Evolutionary conservation across 2,888 invertebrate genomes (phyloP), one percentile per base, ranked within the genome.

Genomic region (Lasioglossum malachurum): DNA sequence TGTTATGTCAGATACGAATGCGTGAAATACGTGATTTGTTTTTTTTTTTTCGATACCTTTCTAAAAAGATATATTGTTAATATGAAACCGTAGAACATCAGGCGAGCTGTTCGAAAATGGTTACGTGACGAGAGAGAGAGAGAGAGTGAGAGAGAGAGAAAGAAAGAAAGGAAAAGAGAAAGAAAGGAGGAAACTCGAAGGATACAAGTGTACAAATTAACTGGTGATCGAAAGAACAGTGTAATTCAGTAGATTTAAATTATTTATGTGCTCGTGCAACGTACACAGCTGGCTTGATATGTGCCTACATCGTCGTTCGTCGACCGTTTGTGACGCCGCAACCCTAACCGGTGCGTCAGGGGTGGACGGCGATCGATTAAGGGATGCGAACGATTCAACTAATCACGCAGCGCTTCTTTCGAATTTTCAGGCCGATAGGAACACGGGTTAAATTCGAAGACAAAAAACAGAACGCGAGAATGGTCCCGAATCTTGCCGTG

Each of bases 21-120:
- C 88, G 80, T 82, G 4, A 77, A 86, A 88, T 89, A 84, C 86
- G 79, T 88, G 89, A 90, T 91, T 91, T 88, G 90, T 90, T 86
- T 88, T 35, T 31, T 86, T 88, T 35, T 31, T 83, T 86, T 71
- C 44, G 38, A 69, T 23, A 82, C 73, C 27, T 35, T 64, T n/a
- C 12, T 4, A 57, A n/a, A 64, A 7, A 19, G 31, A 31, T 19
- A 31, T 8, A 31, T 31, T 16, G 64, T 19, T 19, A 31, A 31
- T 31, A 64, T 19, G 31, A 41, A 44, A 71, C 38, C 74, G 64
- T 46, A n/a, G 60, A 78, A 69, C 80, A 78, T 82, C 78, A 71
- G 80, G 80, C 84, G 41, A 88, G 75, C 73, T 82, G 75, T 75
- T 60, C 53, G 80, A 14, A 64, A n/a, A 76, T 23, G 71, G 60